Percentiles rank a stretch among this genome's conserved stretches.
Conservation (phyloP, 2,888 invertebrate species). For the Drosophila kanekoi region DNA sequence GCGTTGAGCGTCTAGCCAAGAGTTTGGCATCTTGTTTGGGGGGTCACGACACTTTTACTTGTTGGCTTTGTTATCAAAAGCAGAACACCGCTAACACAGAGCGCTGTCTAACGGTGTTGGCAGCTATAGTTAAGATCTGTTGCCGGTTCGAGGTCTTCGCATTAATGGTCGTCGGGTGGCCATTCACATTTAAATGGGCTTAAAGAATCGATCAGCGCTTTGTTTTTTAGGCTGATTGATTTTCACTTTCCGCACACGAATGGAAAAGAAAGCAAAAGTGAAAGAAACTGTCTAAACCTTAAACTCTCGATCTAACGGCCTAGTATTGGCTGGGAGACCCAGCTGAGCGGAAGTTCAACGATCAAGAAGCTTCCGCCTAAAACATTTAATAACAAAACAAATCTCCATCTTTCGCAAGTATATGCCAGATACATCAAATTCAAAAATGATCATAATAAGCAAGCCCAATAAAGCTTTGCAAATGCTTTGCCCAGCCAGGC, state of each 20-base stretch:
- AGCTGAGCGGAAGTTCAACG: conserved; percentile 33
- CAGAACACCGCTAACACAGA: conserved; percentile 67
- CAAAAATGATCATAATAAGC: background rate
- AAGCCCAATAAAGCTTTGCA: conserved; percentile 13
- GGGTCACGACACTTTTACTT: conserved; percentile 63
- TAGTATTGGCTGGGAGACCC: background rate
- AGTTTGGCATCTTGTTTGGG: conserved; percentile 4
- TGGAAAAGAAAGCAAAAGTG: conserved; percentile 58
- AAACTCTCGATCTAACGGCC: conserved; percentile 14
- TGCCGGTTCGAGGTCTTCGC: conserved; percentile 1
- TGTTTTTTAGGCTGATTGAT: conserved; percentile 23
- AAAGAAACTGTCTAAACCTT: conserved; percentile 36
- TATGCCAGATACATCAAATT: background rate
- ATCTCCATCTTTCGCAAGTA: background rate
- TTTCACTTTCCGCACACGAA: conserved; percentile 53
- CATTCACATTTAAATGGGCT: conserved; percentile 48
- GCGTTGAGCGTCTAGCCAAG: background rate
- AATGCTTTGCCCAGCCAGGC: conserved; percentile 10
- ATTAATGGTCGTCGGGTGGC: conserved; percentile 8
- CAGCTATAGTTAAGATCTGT: conserved; percentile 11
- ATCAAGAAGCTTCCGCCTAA: conserved; percentile 24
- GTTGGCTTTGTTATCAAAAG: conserved; percentile 65
- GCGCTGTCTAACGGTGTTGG: conserved; percentile 51
- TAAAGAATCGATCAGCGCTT: conserved; percentile 40
- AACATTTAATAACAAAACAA: background rate